Conservation (phyloP, 2,113 vertebrate species). For the Lota lota region DNA sequence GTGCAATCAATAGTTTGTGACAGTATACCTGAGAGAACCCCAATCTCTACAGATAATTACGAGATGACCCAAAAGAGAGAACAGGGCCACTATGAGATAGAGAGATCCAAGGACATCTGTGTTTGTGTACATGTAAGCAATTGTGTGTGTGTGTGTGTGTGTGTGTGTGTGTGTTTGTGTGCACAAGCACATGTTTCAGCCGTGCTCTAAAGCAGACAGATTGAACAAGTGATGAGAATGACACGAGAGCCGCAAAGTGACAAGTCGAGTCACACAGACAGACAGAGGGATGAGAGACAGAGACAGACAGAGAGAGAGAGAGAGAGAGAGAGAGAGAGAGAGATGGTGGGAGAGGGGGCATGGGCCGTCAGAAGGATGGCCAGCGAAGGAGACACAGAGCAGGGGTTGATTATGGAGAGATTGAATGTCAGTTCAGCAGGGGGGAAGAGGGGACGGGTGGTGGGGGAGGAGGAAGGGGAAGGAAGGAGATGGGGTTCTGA, state of each 20-base stretch:
- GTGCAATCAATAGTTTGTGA: too few relatives aligned
- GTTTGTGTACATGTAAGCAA: too few relatives aligned
- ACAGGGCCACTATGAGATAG: too few relatives aligned
- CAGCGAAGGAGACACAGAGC: constrained; percentile 39
- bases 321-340: too few relatives aligned
- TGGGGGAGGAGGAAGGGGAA: too few relatives aligned
- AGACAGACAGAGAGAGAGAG: background rate
- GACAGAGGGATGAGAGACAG: constrained; percentile 20
- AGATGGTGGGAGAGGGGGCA: background rate
- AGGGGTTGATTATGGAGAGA: constrained; percentile 54
- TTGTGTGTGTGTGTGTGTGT: too few relatives aligned
- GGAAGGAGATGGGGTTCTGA: too few relatives aligned
- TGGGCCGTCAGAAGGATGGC: constrained; percentile 41
- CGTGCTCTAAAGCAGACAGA: constrained; percentile 36
- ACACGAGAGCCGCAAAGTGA: constrained; percentile 38
- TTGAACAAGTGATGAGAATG: constrained; percentile 37
- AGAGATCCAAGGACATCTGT: too few relatives aligned
- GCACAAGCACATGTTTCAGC: background rate
- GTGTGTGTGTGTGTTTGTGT: too few relatives aligned
- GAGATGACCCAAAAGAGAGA: too few relatives aligned
- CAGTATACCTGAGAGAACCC: too few relatives aligned
- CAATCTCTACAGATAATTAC: too few relatives aligned
- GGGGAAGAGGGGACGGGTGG: background rate
- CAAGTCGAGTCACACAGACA: constrained; percentile 41
- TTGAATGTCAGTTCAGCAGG: constrained; percentile 11